Evolutionary conservation across 1,140 invertebrate genomes (phyloP), one percentile per base, ranked within the genome.

Genomic region (Paramacrobiotus metropolitanus): DNA sequence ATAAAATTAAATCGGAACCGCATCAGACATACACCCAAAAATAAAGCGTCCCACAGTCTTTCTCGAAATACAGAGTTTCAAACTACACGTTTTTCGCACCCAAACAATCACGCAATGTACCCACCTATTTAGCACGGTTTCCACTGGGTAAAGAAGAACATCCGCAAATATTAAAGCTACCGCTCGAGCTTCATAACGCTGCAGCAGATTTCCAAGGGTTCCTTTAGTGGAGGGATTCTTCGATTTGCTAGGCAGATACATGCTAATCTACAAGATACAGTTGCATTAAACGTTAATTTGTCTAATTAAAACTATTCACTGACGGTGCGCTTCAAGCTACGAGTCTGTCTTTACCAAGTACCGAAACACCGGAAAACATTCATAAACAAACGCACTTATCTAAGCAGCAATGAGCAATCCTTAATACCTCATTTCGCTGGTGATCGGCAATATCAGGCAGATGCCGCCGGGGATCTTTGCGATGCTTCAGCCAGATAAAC

Each of bases 61-160:
- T n/a, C n/a, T n/a, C n/a, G n/a, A n/a, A n/a, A n/a, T n/a, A n/a
- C n/a, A n/a, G n/a, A n/a, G n/a, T n/a, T n/a, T n/a, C n/a, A n/a
- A n/a, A n/a, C n/a, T n/a, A n/a, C n/a, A n/a, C n/a, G n/a, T n/a
- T n/a, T n/a, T n/a, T n/a, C n/a, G n/a, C n/a, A n/a, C n/a, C n/a
- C n/a, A n/a, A n/a, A n/a, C n/a, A n/a, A n/a, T n/a, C n/a, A n/a
- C n/a, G n/a, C n/a, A n/a, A n/a, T n/a, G n/a, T n/a, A n/a, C n/a
- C n/a, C n/a, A 55, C 48, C 48, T 55, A 28, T 55, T 55, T 24
- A 55, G 48, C 4, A 55, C 48, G 4, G 48, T 55, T 55, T 55
- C 48, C 4, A 55, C 4, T 9, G 48, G 48, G 24, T 55, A 55
- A 24, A 55, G 48, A 9, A 55, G 9, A 55, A 55, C 4, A 15